phyloP scores from a whole-genome alignment of 1,140 invertebrate genomes.

The Leptinotarsa defecta region DNA sequence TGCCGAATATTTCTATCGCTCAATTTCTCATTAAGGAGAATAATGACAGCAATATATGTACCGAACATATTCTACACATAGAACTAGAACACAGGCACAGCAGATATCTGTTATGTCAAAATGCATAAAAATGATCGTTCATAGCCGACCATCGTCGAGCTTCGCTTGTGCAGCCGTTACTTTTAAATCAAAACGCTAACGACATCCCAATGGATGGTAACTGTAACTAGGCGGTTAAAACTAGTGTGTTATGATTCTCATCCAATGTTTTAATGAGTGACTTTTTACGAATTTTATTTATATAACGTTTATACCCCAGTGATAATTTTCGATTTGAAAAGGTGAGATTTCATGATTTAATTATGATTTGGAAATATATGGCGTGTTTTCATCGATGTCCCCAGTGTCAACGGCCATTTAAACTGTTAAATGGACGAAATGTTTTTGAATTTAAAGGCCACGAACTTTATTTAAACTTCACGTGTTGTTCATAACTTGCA shows the following conservation, averaged over 20 bases:
- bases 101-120: too few species aligned
- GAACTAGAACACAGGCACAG: too few species aligned
- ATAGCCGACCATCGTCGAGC: background rate
- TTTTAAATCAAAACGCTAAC: background rate
- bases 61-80: too few species aligned
- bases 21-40: too few species aligned
- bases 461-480: background rate
- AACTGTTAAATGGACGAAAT: constrained; percentile 6
- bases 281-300: constrained; percentile 2
- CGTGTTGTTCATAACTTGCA: background rate
- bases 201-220: constrained; percentile 1
- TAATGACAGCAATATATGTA: too few species aligned
- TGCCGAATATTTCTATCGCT: too few species aligned
- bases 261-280: constrained; percentile 3
- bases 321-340: background rate
- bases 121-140: too few species aligned
- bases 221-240: background rate
- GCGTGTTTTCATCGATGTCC: background rate
- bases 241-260: background rate
- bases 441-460: background rate
- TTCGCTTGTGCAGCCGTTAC: background rate
- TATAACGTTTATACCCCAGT: background rate
- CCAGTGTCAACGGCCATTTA: constrained; percentile 16
- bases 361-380: background rate
- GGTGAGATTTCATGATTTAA: background rate